Percentiles rank a stretch among this genome's conserved stretches.
phyloP scores from a whole-genome alignment of 2,113 vertebrate species.

The Bujurquina vittata region DNA sequence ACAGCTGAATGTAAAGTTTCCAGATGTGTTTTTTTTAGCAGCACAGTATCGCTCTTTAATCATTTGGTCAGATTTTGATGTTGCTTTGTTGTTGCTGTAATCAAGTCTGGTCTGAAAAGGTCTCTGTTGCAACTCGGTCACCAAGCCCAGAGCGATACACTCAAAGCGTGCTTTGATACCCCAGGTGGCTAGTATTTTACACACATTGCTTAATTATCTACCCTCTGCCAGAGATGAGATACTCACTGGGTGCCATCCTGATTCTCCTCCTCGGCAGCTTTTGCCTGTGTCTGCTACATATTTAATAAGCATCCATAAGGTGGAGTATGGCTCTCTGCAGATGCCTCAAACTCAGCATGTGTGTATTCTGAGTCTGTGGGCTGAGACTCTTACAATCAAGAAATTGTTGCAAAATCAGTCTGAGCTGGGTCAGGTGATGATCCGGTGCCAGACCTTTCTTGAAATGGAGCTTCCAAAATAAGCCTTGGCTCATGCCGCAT shows the following conservation, averaged over 20 bases:
- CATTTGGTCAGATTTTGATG: neutral
- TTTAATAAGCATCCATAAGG: constrained; percentile 45
- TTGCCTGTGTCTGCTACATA: constrained; percentile 35
- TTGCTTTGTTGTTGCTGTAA: neutral
- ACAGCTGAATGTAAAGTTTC: neutral
- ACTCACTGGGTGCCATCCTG: neutral
- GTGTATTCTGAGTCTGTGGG: neutral
- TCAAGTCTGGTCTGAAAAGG: neutral
- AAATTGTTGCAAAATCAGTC: constrained; percentile 26
- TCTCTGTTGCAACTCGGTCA: constrained; percentile 22
- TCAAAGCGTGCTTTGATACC: constrained; percentile 19
- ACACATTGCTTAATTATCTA: constrained; percentile 60
- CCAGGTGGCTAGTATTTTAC: constrained; percentile 47
- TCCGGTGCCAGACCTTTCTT: constrained; percentile 13
- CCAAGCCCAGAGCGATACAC: neutral
- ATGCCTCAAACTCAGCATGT: neutral
- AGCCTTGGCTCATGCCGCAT: constrained; percentile 38
- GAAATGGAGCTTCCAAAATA: constrained; percentile 65
- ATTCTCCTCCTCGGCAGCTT: neutral
- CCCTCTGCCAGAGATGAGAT: constrained; percentile 45
- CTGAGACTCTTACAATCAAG: neutral
- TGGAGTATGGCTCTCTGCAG: neutral
- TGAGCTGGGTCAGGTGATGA: constrained; percentile 44
- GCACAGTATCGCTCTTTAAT: neutral
- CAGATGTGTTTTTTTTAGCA: neutral